Conservation (phyloP, 2,888 invertebrate genomes). For the Autographa gamma region DNA sequence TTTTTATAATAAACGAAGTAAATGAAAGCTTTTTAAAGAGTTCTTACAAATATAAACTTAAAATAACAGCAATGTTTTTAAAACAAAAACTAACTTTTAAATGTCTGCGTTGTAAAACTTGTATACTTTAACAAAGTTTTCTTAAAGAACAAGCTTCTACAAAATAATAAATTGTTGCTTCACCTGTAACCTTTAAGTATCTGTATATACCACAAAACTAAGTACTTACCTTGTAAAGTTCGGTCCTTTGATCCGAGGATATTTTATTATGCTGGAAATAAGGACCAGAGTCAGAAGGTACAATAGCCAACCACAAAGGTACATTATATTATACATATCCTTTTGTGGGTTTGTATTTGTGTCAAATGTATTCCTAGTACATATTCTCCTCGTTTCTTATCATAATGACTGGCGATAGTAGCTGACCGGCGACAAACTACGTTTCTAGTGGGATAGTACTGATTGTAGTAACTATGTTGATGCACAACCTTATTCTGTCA, state of each 20-base stretch:
- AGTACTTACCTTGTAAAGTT: not conserved
- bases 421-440: constrained; percentile 36
- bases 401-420: constrained; percentile 41
- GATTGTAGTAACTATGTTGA: constrained; percentile 15
- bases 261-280: not conserved
- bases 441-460: constrained; percentile 31
- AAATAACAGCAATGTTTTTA: constrained; percentile 21
- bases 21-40: constrained; percentile 28
- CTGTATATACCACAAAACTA: not conserved
- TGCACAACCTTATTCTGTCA: not conserved
- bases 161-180: constrained; percentile 5
- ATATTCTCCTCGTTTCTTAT: constrained; percentile 36
- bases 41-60: constrained; percentile 32
- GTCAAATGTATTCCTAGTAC: constrained; percentile 22
- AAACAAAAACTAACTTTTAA: constrained; percentile 2
- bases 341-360: constrained; percentile 9
- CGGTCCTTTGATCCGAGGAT: not conserved
- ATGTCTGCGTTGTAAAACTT: constrained; percentile 5
- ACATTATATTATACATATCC: constrained; percentile 4
- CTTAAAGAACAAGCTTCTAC: not conserved
- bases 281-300: not conserved
- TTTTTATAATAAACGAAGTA: constrained; percentile 9
- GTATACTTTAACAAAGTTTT: constrained; percentile 3
- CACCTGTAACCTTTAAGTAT: not conserved
- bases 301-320: not conserved